Percentiles rank a stretch among this genome's conserved stretches.
Evolutionary conservation across 2,888 invertebrate species (phyloP).

Genomic region (Physocephala rufipes): DNA sequence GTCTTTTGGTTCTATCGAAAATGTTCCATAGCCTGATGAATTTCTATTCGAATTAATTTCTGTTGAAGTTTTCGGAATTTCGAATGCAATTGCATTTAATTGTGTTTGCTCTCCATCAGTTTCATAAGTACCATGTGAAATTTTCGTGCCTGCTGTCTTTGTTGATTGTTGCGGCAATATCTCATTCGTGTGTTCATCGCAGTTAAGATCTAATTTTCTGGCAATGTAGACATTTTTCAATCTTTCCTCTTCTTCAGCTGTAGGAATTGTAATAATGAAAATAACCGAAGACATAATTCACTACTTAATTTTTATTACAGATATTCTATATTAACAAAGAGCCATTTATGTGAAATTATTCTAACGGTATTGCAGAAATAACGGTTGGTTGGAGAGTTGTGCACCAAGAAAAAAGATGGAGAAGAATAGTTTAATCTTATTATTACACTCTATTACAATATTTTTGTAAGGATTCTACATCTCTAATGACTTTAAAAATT

Average conservation of each 20-base stretch:
- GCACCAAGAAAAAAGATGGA: too few species aligned
- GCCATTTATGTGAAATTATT: not conserved
- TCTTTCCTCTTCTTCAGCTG: constrained; percentile 66
- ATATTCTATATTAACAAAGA: too few species aligned
- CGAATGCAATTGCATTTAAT: constrained; percentile 31
- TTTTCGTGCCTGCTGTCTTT: constrained; percentile 28
- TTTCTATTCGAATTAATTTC: not conserved
- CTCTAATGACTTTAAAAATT: too few species aligned
- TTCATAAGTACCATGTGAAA: constrained; percentile 10
- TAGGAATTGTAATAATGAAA: constrained; percentile 70
- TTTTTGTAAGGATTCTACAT: not conserved
- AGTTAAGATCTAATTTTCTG: constrained; percentile 39
- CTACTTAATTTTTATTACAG: constrained; percentile 1
- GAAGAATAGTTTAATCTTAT: too few species aligned
- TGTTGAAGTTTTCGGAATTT: constrained; percentile 26
- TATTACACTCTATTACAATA: not conserved
- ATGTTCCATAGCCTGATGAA: constrained; percentile 40
- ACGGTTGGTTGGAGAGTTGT: too few species aligned
- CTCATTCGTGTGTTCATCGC: constrained; percentile 39
- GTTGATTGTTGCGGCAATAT: not conserved
- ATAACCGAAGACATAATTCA: constrained; percentile 69
- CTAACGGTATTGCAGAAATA: too few species aligned
- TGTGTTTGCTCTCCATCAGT: constrained; percentile 27
- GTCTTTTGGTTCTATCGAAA: constrained; percentile 40
- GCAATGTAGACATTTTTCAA: constrained; percentile 44